phyloP scores from a whole-genome alignment of 2,797 vertebrate species.

The Hirundo rustica region DNA sequence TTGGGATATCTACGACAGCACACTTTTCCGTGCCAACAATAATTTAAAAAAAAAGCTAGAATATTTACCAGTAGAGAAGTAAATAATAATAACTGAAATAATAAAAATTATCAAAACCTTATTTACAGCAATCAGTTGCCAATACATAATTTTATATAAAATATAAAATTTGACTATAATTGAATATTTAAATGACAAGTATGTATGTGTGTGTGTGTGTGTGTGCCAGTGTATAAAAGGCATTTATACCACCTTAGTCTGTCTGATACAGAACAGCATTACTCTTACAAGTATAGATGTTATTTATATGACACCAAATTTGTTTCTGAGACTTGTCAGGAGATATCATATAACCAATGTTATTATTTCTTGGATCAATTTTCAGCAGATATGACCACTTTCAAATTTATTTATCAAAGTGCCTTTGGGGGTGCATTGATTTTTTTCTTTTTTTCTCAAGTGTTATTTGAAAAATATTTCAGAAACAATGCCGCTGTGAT shows the following conservation, averaged over 20 bases:
- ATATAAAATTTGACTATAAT: neutral
- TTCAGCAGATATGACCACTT: neutral
- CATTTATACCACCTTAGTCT: neutral
- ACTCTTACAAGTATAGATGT: neutral
- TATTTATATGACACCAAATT: neutral
- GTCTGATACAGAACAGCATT: neutral
- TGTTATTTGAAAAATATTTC: neutral
- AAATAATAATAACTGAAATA: neutral
- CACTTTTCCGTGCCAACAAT: neutral
- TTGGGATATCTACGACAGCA: neutral
- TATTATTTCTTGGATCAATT: neutral
- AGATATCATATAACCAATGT: neutral
- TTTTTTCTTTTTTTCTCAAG: neutral
- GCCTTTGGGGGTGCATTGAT: neutral
- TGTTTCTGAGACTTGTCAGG: neutral
- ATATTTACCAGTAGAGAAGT: neutral
- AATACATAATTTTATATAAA: neutral
- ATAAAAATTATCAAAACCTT: neutral
- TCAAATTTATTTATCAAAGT: neutral
- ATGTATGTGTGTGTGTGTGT: neutral
- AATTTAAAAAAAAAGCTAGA: neutral
- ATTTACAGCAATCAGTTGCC: neutral
- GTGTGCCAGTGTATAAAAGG: neutral
- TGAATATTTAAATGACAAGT: neutral
- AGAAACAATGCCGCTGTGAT: neutral